Conservation (phyloP, 2,888 invertebrate species). For the Alitta virens region DNA sequence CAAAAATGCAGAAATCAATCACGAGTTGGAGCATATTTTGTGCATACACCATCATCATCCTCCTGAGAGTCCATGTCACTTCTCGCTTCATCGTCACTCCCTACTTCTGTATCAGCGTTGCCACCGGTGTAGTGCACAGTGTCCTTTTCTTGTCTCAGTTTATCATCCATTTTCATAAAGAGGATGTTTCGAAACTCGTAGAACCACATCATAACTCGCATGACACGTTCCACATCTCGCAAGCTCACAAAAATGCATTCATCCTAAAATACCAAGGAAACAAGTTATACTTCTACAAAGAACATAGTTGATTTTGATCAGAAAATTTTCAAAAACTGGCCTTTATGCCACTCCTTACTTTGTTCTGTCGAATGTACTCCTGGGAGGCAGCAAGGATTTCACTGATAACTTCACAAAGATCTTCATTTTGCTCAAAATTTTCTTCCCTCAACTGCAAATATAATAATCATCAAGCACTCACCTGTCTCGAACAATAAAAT, state of each 20-base stretch:
- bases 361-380: conserved; percentile 40
- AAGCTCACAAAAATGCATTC: conserved; percentile 50
- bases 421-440: too few relatives aligned
- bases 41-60: not conserved
- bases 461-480: too few relatives aligned
- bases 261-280: conserved; percentile 27
- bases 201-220: conserved; percentile 47
- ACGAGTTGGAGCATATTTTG: too few relatives aligned
- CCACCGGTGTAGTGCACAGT: not conserved
- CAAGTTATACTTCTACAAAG: too few relatives aligned
- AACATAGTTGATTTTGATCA: too few relatives aligned
- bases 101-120: too few relatives aligned
- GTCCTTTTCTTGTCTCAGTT: not conserved
- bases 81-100: not conserved
- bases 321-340: too few relatives aligned
- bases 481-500: too few relatives aligned
- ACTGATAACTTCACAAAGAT: conserved; percentile 17
- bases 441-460: too few relatives aligned
- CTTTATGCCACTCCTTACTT: too few relatives aligned
- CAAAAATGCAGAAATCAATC: too few relatives aligned
- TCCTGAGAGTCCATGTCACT: not conserved
- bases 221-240: conserved; percentile 42
- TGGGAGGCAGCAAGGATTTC: conserved; percentile 39
- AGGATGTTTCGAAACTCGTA: conserved; percentile 12
- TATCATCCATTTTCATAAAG: conserved; percentile 19